Conservation (phyloP, 2,797 vertebrate genomes). For the Prionace glauca region DNA sequence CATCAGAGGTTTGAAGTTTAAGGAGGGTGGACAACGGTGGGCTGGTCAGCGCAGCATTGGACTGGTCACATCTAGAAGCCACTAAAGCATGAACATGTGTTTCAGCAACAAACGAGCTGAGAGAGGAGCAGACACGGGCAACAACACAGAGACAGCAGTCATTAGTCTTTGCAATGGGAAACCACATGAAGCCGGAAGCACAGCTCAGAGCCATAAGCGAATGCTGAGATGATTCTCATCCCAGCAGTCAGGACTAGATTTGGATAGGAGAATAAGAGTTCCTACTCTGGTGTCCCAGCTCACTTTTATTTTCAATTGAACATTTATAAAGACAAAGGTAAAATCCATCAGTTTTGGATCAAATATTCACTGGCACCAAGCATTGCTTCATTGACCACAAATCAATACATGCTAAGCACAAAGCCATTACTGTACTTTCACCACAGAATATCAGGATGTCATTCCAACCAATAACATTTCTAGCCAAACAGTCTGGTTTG, state of each 20-base stretch:
- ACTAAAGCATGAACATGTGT: not conserved
- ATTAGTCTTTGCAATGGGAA: no score
- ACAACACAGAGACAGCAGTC: not conserved
- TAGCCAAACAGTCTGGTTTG: not conserved
- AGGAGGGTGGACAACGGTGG: not conserved
- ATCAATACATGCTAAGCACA: not conserved
- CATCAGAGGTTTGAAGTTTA: not conserved
- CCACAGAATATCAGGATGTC: not conserved
- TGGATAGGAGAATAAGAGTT: not conserved
- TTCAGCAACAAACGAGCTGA: not conserved
- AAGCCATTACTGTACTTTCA: not conserved
- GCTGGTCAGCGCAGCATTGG: not conserved
- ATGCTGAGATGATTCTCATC: not conserved
- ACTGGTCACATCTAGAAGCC: not conserved
- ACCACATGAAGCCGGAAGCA: not conserved
- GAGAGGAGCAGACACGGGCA: not conserved
- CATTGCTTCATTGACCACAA: not conserved
- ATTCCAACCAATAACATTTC: not conserved
- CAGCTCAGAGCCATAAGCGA: not conserved
- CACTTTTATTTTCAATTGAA: not conserved
- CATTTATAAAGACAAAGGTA: not conserved
- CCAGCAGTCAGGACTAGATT: not conserved
- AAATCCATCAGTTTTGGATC: not conserved
- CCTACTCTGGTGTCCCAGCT: not conserved
- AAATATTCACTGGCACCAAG: not conserved